Base-by-base conservation (phyloP, 1,140 invertebrate genomes). In the Drosophila guanche region DNA sequence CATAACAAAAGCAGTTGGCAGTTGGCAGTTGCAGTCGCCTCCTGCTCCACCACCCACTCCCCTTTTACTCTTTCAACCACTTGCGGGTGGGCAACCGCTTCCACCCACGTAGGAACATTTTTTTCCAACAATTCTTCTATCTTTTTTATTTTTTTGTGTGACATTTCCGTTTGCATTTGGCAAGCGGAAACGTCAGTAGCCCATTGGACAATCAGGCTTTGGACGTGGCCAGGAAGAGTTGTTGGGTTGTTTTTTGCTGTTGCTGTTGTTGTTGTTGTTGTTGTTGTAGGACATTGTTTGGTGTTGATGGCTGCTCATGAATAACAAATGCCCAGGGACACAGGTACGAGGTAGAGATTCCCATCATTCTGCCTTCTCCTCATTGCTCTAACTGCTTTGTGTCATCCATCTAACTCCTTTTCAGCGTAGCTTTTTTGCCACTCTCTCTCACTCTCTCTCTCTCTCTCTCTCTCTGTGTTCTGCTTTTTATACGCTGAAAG, bases 1-100 rank as follows among this genome's bases (percentile, higher is more conserved):
- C 83, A 85, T 85, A 86, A 85, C 81, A 85, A 85, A 86, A 86
- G 81, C 81, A 85, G 81, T 85, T 85, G 81, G 81, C 81, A 85
- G 81, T 85, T 85, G 81, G 81, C 81, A 85, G 83, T 85, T 85
- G 81, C 81, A 85, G 77, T 68, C 48, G 37, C 12, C 0, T 41
- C 29, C 16, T n/a, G 40, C 12, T 14, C 42, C 37, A 0, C 12
- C 20, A 5, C 7, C 53, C 20, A 5, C n/a, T 33, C n/a, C 12
- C 14, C 27, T 2, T 33, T 5, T 0, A 2, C 27, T 8, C 27
- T 2, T 6, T 6, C 5, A 29, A 5, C 27, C 27, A 29, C 27
- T 29, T 29, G 6, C 5, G 27, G 27, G 27, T 29, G 27, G 27
- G 27, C 6, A 7, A 6, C 6, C 2, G 1, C 6, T 1, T 7